Evolutionary conservation across 2,888 invertebrate genomes (phyloP).

Genomic region (Schizotus pectinicornis): DNA sequence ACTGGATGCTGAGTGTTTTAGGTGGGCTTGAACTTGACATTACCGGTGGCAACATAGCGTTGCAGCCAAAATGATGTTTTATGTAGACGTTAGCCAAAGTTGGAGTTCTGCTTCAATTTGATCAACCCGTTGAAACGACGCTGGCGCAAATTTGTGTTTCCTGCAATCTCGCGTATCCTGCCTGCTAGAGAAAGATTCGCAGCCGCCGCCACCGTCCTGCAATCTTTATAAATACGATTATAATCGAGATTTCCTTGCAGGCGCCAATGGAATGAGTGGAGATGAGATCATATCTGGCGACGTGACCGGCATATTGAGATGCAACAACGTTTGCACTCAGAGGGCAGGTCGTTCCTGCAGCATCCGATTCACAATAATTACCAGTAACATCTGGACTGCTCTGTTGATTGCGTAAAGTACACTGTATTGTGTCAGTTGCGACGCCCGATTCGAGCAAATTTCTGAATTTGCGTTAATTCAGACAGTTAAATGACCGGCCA

Average conservation of each 20-base stretch:
- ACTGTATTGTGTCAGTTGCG: no score
- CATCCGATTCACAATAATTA: conserved; percentile 13
- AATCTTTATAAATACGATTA: conserved; percentile 39
- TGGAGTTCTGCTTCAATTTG: no score
- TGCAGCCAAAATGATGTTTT: not conserved
- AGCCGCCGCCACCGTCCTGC: conserved; percentile 31
- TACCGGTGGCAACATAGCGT: no score
- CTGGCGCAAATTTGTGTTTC: conserved; percentile 23
- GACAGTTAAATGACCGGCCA: conserved; percentile 11
- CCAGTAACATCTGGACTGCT: conserved; percentile 19
- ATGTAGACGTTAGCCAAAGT: not conserved
- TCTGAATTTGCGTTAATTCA: conserved; percentile 30
- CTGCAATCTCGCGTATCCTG: conserved; percentile 20
- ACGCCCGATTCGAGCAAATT: conserved; percentile 21
- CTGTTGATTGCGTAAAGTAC: no score
- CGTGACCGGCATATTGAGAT: conserved; percentile 33
- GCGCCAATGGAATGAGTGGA: conserved; percentile 38
- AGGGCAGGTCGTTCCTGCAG: conserved; percentile 9
- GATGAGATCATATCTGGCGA: conserved; percentile 34
- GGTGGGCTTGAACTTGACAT: no score
- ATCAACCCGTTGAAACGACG: not conserved
- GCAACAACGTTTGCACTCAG: conserved; percentile 6
- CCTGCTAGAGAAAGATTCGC: conserved; percentile 19
- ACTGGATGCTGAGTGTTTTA: no score
- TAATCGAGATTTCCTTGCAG: conserved; percentile 42